Percentiles rank a stretch among this genome's conserved stretches.
These are phyloP conservation scores for Rugalucina vietnamica DNA, from an alignment of 2,888 invertebrate genomes.

Conservation along the genomic window DNA sequence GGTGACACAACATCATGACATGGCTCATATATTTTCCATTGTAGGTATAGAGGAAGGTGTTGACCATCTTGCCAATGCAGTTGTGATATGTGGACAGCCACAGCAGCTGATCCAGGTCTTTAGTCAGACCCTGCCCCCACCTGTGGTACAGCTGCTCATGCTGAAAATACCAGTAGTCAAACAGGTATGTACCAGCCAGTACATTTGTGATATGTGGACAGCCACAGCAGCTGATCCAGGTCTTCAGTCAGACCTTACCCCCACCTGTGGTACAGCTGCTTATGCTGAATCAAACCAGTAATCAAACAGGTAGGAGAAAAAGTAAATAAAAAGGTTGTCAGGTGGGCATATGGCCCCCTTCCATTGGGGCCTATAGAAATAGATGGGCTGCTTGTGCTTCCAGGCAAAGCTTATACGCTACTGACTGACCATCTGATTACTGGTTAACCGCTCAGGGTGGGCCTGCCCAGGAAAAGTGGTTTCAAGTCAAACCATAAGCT, in stretches of 20 bases:
- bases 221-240: constrained; percentile 93
- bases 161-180: constrained; percentile 90
- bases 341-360: constrained; percentile 11
- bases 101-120: constrained; percentile 94
- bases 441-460: no score
- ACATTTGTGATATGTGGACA: constrained; percentile 99
- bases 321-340: background rate
- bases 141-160: constrained; percentile 95
- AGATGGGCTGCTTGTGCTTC: no score
- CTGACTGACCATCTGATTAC: no score
- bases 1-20: no score
- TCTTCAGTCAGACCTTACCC: constrained; percentile 97
- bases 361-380: no score
- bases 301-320: constrained; percentile 85
- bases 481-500: no score
- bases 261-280: constrained; percentile 96
- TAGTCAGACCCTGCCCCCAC: constrained; percentile 97
- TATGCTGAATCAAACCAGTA: constrained; percentile 91
- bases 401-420: no score
- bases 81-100: constrained; percentile 98
- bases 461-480: no score
- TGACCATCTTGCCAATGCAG: constrained; percentile 97
- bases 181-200: constrained; percentile 92
- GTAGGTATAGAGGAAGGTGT: constrained; percentile 91
- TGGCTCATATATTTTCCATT: background rate